A percentile compares a stretch with the other conserved stretches of the same genome.
These are phyloP conservation scores for Cheilosia soror DNA, from an alignment of 2,888 invertebrate genomes.

Conservation along the genomic window DNA sequence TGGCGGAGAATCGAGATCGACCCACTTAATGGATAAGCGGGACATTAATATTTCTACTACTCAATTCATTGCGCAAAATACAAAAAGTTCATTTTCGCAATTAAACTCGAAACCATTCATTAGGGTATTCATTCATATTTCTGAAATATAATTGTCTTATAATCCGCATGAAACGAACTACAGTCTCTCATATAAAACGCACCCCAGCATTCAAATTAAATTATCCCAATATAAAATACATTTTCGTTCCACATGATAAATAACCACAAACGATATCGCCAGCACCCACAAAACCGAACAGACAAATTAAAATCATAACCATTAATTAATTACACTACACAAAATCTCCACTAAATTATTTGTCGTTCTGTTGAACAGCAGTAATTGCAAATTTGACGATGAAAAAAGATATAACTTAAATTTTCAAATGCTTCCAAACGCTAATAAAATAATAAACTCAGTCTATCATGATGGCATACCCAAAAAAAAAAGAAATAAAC, in stretches of 20 bases:
- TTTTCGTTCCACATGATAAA: constrained; percentile 34
- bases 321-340: constrained; percentile 44
- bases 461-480: constrained; percentile 19
- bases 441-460: constrained; percentile 64
- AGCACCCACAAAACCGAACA: constrained; percentile 25
- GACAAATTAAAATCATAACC: constrained; percentile 50
- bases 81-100: no score
- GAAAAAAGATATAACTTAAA: constrained; percentile 26
- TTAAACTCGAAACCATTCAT: no score
- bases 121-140: no score
- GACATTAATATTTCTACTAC: no score
- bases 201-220: constrained; percentile 2
- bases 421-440: constrained; percentile 19
- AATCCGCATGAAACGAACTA: constrained; percentile 6
- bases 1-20: no score
- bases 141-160: not conserved
- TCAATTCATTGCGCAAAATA: no score
- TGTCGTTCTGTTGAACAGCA: constrained; percentile 53
- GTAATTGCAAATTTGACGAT: constrained; percentile 49
- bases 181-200: not conserved
- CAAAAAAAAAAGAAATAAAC: not conserved
- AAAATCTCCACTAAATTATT: constrained; percentile 60
- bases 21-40: no score
- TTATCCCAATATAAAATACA: not conserved
- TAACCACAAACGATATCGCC: constrained; percentile 11